Percentiles rank a stretch among this genome's conserved stretches.
Evolutionary conservation across 2,113 vertebrate species (phyloP).

Genomic region (Uria lomvia): DNA sequence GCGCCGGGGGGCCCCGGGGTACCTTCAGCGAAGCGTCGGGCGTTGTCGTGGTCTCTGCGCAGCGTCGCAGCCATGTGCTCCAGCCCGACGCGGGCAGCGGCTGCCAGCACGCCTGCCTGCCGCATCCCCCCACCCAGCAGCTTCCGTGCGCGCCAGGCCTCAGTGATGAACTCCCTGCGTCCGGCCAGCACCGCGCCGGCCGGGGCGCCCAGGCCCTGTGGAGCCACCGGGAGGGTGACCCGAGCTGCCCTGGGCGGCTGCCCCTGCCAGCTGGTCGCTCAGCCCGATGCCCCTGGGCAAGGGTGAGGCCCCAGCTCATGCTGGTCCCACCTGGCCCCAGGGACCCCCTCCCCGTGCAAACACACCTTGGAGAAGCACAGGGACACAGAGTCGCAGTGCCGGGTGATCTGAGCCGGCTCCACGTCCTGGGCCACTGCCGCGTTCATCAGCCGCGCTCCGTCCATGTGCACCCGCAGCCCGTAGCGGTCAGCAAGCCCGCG

Average conservation of each 20-base stretch:
- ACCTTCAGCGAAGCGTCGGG: slow-evolving; percentile 81
- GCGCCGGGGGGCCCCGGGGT: accelerated
- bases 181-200: slow-evolving; percentile 78
- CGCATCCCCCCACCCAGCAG: slow-evolving; percentile 82
- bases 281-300: background rate
- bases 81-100: slow-evolving; percentile 78
- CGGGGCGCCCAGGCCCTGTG: slow-evolving; percentile 81
- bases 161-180: slow-evolving; percentile 67
- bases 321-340: too few relatives aligned
- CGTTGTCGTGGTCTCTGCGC: slow-evolving; percentile 77
- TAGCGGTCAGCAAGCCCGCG: slow-evolving; percentile 65
- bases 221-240: background rate
- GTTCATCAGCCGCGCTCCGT: slow-evolving; percentile 82
- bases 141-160: slow-evolving; percentile 75
- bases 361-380: slow-evolving; percentile 88
- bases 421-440: slow-evolving; percentile 75
- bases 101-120: slow-evolving; percentile 81
- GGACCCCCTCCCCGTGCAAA: accelerated
- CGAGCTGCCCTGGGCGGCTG: too few relatives aligned
- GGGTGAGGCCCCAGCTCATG: too few relatives aligned
- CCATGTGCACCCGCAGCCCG: slow-evolving; percentile 80
- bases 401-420: slow-evolving; percentile 72
- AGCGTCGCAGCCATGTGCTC: slow-evolving; percentile 57
- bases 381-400: slow-evolving; percentile 82
- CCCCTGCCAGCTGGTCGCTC: too few relatives aligned